phyloP scores from a whole-genome alignment of 1,140 invertebrate genomes.

The Tetragonula clypearis region DNA sequence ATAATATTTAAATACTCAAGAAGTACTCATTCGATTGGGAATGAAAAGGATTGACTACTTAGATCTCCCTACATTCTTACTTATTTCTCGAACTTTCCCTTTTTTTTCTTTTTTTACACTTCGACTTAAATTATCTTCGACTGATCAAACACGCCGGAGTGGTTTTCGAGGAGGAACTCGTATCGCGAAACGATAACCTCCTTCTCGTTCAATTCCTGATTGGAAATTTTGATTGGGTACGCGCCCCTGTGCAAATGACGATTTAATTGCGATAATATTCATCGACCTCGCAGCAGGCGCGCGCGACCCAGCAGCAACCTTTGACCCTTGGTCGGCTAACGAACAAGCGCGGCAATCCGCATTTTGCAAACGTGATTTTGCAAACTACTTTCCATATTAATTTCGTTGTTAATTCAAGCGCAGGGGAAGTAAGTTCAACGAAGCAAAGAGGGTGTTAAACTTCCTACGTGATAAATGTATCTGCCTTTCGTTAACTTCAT shows the following conservation, averaged over 20 bases:
- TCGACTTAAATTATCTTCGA: neutral
- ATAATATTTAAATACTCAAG: too few relatives aligned
- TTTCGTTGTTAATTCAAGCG: neutral
- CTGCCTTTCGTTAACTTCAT: neutral
- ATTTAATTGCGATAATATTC: slow-evolving; percentile 16
- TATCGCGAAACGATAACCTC: neutral
- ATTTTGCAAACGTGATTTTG: slow-evolving; percentile 2
- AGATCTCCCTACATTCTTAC: too few relatives aligned
- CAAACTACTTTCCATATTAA: neutral
- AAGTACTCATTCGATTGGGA: too few relatives aligned
- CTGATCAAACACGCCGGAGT: neutral
- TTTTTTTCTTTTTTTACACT: neutral
- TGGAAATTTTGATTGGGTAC: neutral
- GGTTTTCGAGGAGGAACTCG: neutral
- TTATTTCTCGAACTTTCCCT: neutral
- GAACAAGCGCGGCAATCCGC: neutral
- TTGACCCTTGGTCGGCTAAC: neutral
- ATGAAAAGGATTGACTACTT: too few relatives aligned
- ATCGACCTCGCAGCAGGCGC: neutral
- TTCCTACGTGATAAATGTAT: neutral
- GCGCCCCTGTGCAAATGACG: neutral
- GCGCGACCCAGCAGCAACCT: neutral
- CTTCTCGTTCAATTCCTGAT: neutral
- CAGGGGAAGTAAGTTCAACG: neutral
- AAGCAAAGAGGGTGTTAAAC: neutral